Percentiles rank a stretch among this genome's conserved stretches.
Conservation (phyloP, 2,797 vertebrate genomes). For the Spinus olivaceus region DNA sequence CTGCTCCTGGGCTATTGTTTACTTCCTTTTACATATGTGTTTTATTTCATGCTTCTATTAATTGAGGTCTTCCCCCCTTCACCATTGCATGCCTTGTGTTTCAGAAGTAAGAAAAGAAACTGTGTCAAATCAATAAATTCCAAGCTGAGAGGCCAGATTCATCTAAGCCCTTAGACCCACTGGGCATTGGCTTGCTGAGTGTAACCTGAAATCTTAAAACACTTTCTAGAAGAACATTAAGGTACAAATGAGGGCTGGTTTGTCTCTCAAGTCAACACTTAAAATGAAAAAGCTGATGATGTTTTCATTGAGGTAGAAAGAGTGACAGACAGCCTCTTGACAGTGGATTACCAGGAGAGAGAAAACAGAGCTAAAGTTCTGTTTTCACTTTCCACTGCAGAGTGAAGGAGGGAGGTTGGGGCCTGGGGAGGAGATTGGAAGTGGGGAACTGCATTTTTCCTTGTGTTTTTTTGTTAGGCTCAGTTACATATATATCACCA, state of each 20-base stretch:
- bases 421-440: neutral
- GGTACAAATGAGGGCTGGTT: conserved; percentile 62
- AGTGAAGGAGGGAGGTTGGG: conserved; percentile 32
- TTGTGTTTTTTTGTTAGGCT: conserved; percentile 61
- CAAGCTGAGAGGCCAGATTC: conserved; percentile 44
- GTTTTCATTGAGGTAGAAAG: conserved; percentile 67
- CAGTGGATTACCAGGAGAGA: conserved; percentile 65
- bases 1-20: neutral
- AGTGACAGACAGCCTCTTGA: conserved; percentile 69
- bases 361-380: conserved; percentile 68
- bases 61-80: conserved; percentile 33
- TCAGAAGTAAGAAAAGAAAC: conserved; percentile 73
- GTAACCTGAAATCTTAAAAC: conserved; percentile 71
- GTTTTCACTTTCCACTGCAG: conserved; percentile 72
- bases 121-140: conserved; percentile 73
- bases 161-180: conserved; percentile 53
- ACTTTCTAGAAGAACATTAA: conserved; percentile 59
- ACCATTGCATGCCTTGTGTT: neutral
- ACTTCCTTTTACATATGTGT: conserved; percentile 15
- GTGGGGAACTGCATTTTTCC: conserved; percentile 35
- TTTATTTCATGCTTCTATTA: conserved; percentile 70
- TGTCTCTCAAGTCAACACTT: conserved; percentile 72
- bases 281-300: conserved; percentile 66
- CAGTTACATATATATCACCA: conserved; percentile 67
- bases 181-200: conserved; percentile 56